phyloP scores from a whole-genome alignment of 2,888 invertebrate species.

The Siphlonurus alternatus region DNA sequence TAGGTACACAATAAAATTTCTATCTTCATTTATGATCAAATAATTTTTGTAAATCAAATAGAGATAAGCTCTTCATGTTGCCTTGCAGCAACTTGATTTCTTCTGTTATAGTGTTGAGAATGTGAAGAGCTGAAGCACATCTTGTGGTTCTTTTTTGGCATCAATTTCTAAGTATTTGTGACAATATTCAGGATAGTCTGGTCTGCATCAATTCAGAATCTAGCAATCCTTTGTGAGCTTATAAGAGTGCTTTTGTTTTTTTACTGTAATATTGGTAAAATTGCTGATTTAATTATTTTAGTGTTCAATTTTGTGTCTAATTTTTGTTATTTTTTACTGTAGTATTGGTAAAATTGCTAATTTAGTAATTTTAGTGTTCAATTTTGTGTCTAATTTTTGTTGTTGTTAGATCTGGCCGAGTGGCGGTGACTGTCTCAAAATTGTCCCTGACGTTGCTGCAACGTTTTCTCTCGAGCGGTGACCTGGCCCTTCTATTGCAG shows the following conservation, averaged over 20 bases:
- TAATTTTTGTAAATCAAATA: background rate
- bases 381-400: too few species aligned
- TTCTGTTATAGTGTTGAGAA: too few species aligned
- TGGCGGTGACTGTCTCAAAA: background rate
- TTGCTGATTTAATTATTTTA: background rate
- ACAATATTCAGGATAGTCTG: too few species aligned
- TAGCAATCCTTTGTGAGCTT: too few species aligned
- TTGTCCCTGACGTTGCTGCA: background rate
- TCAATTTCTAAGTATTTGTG: too few species aligned
- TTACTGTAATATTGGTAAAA: background rate
- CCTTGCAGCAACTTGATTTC: background rate
- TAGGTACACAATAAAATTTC: background rate
- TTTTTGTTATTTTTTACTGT: background rate
- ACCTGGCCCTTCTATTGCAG: background rate
- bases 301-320: too few species aligned
- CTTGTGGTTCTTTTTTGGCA: too few species aligned
- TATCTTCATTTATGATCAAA: too few species aligned
- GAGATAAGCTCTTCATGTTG: background rate
- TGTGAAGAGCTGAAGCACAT: too few species aligned
- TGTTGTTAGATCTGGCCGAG: background rate
- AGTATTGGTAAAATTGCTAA: background rate
- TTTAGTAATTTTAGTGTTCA: too few species aligned
- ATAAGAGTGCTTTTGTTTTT: too few species aligned
- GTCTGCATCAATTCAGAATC: too few species aligned
- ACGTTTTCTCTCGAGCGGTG: background rate